Base-by-base conservation (phyloP, 1,140 invertebrate genomes). In the Cydia amplana region DNA sequence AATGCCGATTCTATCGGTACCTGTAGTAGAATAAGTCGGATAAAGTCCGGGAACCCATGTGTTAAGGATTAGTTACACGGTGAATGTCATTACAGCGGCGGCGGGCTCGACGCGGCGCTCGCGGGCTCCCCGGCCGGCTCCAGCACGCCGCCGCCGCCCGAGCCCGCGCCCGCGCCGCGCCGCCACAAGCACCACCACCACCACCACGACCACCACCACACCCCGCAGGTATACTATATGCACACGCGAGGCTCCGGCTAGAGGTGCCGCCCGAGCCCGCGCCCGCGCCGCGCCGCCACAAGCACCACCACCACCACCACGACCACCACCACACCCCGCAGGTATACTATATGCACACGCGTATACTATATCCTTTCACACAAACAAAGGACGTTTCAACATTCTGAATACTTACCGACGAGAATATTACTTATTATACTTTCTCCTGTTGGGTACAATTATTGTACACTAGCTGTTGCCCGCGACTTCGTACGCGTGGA, bases 91-190 rank as follows among this genome's bases (percentile, higher is more conserved):
- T 32, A 0, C 32, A 65, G 43, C 5, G 43, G 64, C 20, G 63
- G 64, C 25, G 64, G 51, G 16, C 51, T 49, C 16, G 20, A 25
- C 23, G 23, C 18, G 36, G 20, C 51, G 51, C 76, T 63, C 46
- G 32, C 74, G 55, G 60, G 49, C 72, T 86, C 89, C 20, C 78
- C 83, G 28, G 43, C 73, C n/a, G 46, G 77, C 78, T 74, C 80
- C 28, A 76, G 76, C 78, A 60, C 76, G 20, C 40, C 82, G 36
- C 78, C 87, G 7, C 79, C 84, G 64, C 81, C 83, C 49, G 85
- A 32, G 25, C 63, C 75, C 36, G 43, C 75, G 12, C 43, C 20
- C 5, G 23, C 73, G 7, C 7, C 32, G 40, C 32, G 40, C 18
- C 18, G 7, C 32, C 72, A 43, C 51, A 43, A 67, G 40, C 64